Base-by-base conservation (phyloP, 2,888 invertebrate species). In the Philhelius pedissequus region DNA sequence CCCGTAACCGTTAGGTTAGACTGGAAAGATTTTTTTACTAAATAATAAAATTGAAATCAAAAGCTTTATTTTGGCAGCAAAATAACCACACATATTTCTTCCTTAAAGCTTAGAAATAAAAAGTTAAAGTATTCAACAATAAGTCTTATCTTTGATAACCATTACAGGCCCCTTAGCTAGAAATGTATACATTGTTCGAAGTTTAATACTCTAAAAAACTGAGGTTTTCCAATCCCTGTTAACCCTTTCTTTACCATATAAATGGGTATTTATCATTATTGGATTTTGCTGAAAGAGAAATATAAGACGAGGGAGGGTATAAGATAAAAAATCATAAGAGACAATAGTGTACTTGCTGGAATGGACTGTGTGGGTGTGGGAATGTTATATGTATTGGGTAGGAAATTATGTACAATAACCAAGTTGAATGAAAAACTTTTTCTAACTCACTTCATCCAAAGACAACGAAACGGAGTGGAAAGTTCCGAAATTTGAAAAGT, bases 401-500 rank as follows among this genome's bases (percentile, higher is more conserved):
- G 13, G 30, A 62, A 45, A 66, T 56, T 69, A 64, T n/a, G n/a
- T 68, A 52, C 77, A 66, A 73, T 40, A 71, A 71, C 60, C 35
- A 38, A 25, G 68, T 56, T 48, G 30, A 45, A 64, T 66, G 43
- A 58, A 75, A 54, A 84, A 70, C 66, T 70, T 83, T 79, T 79
- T 79, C 66, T 70, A 75, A 50, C 70, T 83, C 83, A 78, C 68
- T 79, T 66, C 64, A 73, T 66, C 11, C 35, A 30, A 52, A 45
- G 58, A 60, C 48, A 58, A 40, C 52, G 50, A 66, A 70, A 32
- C 74, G 43, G 73, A 84, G 75, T 84, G 75, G 75, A 84, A 84
- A 84, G 83, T 84, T 84, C 79, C 38, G 70, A 43, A 50, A 84
- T 79, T 84, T 58, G 75, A 74, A 84, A 84, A 84, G 79, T 84